A percentile compares a stretch with the other conserved stretches of the same genome.
Evolutionary conservation across 2,888 invertebrate species (phyloP).

Genomic region (Cheilosia soror): DNA sequence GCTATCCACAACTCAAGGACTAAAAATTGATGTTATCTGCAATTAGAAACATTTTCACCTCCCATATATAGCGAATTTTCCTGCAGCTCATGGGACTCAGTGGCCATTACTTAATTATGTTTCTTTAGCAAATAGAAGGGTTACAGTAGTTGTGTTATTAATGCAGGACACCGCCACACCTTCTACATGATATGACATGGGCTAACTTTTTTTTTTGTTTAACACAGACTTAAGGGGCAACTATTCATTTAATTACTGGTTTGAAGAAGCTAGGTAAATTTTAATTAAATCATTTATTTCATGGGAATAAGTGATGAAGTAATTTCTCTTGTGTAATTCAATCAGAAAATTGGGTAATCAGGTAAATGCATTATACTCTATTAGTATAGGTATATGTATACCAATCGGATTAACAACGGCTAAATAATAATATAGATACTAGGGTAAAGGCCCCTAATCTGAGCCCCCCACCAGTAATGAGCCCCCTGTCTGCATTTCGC

Average conservation of each 20-base stretch:
- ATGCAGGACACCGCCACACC: slow-evolving; percentile 70
- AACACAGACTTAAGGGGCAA: slow-evolving; percentile 63
- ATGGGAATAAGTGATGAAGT: slow-evolving; percentile 34
- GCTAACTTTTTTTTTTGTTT: slow-evolving; percentile 53
- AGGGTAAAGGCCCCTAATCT: too few relatives aligned
- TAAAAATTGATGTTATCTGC: slow-evolving; percentile 67
- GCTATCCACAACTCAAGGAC: slow-evolving; percentile 57
- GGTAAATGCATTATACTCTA: not conserved
- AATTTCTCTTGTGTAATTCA: slow-evolving; percentile 6
- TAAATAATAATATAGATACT: too few relatives aligned
- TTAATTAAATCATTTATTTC: slow-evolving; percentile 67
- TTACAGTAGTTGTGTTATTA: slow-evolving; percentile 69
- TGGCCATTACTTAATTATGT: slow-evolving; percentile 75
- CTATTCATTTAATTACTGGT: slow-evolving; percentile 74
- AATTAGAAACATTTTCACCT: slow-evolving; percentile 71
- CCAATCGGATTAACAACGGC: too few relatives aligned
- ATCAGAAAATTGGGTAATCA: not conserved
- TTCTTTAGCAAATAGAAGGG: slow-evolving; percentile 74
- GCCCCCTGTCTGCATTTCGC: too few relatives aligned
- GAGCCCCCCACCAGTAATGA: too few relatives aligned
- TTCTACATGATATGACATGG: slow-evolving; percentile 62
- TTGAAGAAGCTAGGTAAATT: slow-evolving; percentile 67
- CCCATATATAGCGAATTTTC: slow-evolving; percentile 36
- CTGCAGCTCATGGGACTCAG: slow-evolving; percentile 57
- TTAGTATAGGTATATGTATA: too few relatives aligned